Conservation (phyloP, 2,888 invertebrate genomes). For the Dendrolimus pini region DNA sequence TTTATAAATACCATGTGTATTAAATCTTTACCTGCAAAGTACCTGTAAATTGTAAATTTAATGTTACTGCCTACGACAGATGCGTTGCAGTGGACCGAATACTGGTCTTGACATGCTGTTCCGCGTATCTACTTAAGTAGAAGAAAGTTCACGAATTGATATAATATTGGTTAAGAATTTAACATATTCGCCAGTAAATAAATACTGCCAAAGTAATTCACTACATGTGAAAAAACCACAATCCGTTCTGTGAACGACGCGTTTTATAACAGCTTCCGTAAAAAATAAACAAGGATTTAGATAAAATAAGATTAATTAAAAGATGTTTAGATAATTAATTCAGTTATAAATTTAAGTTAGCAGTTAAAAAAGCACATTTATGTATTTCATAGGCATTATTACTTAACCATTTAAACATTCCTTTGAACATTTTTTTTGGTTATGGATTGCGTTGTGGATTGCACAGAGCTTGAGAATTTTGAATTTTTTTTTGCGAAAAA, state of each 20-base stretch:
- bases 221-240: constrained; percentile 62
- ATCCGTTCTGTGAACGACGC: constrained; percentile 75
- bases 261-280: constrained; percentile 64
- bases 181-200: constrained; percentile 49
- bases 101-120: neutral
- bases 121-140: constrained; percentile 42
- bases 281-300: constrained; percentile 55
- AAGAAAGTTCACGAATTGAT: constrained; percentile 62
- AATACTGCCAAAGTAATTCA: constrained; percentile 74
- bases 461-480: neutral
- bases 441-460: constrained; percentile 53
- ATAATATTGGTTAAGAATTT: constrained; percentile 42
- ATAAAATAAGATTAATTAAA: constrained; percentile 65
- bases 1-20: constrained; percentile 59
- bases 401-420: constrained; percentile 75
- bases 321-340: constrained; percentile 65
- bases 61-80: constrained; percentile 49
- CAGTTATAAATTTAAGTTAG: constrained; percentile 76
- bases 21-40: constrained; percentile 68
- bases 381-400: constrained; percentile 73
- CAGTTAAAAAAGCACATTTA: constrained; percentile 70
- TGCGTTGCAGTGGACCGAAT: constrained; percentile 71
- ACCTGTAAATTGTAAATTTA: constrained; percentile 75
- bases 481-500: too few relatives aligned
- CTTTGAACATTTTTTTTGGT: constrained; percentile 57